A percentile compares a stretch with the other conserved stretches of the same genome.
Conservation (phyloP, 2,113 vertebrate species). For the Meleagris gallopavo region DNA sequence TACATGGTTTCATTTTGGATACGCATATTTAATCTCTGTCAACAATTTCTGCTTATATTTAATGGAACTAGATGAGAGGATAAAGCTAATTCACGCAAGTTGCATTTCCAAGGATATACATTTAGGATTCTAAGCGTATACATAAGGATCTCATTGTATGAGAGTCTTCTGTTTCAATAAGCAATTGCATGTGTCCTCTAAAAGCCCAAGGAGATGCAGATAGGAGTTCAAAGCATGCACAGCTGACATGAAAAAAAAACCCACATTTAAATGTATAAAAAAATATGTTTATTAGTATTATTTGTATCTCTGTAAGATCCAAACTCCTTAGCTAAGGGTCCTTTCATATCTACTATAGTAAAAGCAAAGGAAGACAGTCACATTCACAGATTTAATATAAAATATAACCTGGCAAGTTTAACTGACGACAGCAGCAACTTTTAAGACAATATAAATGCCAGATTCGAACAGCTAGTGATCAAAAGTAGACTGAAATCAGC, state of each 20-base stretch:
- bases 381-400: background rate
- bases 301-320: background rate
- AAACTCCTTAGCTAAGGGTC: background rate
- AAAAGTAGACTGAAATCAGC: background rate
- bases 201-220: background rate
- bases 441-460: background rate
- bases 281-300: background rate
- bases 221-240: background rate
- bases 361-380: background rate
- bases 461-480: background rate
- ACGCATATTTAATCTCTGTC: background rate
- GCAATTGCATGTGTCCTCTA: background rate
- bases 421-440: background rate
- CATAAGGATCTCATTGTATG: background rate
- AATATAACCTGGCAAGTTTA: background rate
- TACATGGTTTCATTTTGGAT: conserved; percentile 29
- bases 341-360: background rate
- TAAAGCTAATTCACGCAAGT: background rate
- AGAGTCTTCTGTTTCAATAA: background rate
- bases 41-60: background rate
- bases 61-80: background rate
- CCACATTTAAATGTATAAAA: background rate
- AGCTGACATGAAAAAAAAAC: background rate
- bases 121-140: no score
- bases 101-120: background rate